Percentiles rank a stretch among this genome's conserved stretches.
phyloP scores from a whole-genome alignment of 2,888 invertebrate species.

The Drosophila testacea region DNA sequence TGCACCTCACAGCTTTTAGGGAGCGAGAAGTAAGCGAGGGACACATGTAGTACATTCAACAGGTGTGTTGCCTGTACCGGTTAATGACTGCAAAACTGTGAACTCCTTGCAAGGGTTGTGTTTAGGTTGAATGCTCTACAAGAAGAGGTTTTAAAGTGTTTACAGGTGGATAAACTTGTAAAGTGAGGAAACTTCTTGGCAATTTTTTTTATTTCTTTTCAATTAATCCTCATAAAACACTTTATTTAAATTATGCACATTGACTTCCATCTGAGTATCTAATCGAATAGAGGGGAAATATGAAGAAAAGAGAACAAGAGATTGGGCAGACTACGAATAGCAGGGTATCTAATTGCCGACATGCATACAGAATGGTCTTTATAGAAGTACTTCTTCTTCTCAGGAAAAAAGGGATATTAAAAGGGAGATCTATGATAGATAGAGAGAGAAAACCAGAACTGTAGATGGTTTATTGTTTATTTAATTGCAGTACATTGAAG shows the following conservation, averaged over 20 bases:
- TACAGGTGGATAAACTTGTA: not conserved
- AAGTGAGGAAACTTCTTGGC: not conserved
- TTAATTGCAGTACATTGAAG: not conserved
- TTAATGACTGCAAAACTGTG: slow-evolving; percentile 1
- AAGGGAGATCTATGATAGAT: not conserved
- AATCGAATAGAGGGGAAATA: not conserved
- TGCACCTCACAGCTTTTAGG: slow-evolving; percentile 9
- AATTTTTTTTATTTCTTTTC: not conserved
- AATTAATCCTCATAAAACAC: no score
- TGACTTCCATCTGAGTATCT: not conserved
- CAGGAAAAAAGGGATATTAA: not conserved
- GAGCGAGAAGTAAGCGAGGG: not conserved
- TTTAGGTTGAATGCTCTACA: not conserved
- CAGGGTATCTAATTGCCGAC: not conserved
- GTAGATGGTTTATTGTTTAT: not conserved
- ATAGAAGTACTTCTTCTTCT: not conserved
- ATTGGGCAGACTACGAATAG: not conserved
- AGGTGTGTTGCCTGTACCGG: slow-evolving; percentile 34
- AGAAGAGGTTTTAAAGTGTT: not conserved
- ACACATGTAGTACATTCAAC: slow-evolving; percentile 20
- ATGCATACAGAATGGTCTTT: not conserved
- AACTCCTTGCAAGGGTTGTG: slow-evolving; percentile 5
- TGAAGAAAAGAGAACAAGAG: not conserved
- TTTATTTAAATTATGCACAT: no score
- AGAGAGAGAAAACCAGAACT: no score